These are phyloP conservation scores for Fulica atra DNA, from an alignment of 2,113 vertebrate genomes.

Conservation along the genomic window DNA sequence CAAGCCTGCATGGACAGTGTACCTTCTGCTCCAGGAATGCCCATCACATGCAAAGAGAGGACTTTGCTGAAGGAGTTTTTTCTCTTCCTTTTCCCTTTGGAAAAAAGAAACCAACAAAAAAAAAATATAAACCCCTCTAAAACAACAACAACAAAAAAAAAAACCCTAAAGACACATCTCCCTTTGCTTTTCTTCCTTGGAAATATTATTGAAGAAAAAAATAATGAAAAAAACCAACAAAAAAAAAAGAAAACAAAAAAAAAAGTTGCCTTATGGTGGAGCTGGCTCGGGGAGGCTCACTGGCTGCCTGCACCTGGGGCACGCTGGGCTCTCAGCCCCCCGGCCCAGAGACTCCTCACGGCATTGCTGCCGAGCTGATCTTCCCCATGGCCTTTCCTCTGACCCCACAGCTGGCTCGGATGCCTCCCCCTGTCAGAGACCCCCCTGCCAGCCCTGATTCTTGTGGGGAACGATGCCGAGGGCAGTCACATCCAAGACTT, in stretches of 20 bases:
- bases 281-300: slow-evolving; percentile 45
- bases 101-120: slow-evolving; percentile 10
- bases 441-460: background rate
- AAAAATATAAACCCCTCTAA: slow-evolving; percentile 31
- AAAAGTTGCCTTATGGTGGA: slow-evolving; percentile 85
- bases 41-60: slow-evolving; percentile 69
- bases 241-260: background rate
- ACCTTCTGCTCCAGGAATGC: slow-evolving; percentile 57
- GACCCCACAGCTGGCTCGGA: background rate
- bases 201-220: slow-evolving; percentile 73
- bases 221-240: background rate
- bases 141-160: background rate
- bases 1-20: background rate
- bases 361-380: slow-evolving; percentile 28
- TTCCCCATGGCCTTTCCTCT: slow-evolving; percentile 33
- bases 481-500: background rate
- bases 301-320: background rate
- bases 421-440: background rate
- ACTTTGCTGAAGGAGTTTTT: slow-evolving; percentile 77
- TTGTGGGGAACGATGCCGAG: background rate
- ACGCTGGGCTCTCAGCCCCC: background rate
- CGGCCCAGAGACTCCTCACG: slow-evolving; percentile 29
- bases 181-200: slow-evolving; percentile 79
- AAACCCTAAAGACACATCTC: slow-evolving; percentile 62
- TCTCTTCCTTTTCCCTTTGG: slow-evolving; percentile 74